Evolutionary conservation across 2,113 vertebrate species (phyloP).

Genomic region (Geococcyx californianus): DNA sequence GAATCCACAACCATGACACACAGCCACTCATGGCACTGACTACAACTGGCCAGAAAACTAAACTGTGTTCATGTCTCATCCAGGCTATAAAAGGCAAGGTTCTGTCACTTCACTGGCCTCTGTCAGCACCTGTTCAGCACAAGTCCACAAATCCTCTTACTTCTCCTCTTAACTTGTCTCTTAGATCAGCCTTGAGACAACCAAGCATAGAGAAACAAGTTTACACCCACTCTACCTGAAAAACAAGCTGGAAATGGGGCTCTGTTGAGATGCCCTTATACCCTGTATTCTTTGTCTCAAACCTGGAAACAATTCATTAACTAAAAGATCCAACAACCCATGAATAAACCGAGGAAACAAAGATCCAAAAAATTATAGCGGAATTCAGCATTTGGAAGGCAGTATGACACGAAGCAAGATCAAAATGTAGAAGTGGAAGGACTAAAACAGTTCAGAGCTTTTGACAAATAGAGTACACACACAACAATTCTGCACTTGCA

Average conservation of each 20-base stretch:
- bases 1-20: neutral
- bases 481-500: neutral
- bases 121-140: neutral
- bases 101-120: neutral
- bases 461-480: neutral
- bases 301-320: neutral
- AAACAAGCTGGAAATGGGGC: neutral
- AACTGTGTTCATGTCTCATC: neutral
- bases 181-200: neutral
- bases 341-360: neutral
- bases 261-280: neutral
- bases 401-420: neutral
- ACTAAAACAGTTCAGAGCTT: neutral
- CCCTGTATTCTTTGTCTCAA: neutral
- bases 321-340: neutral
- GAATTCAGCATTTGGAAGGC: neutral
- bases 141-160: neutral
- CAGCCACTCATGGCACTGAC: neutral
- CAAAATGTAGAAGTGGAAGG: neutral
- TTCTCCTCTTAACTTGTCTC: neutral
- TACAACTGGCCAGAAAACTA: neutral
- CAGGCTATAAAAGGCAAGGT: neutral
- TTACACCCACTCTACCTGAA: neutral
- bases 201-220: neutral
- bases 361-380: neutral